Conservation (phyloP, 1,140 invertebrate species). For the Caerostris extrusa region DNA sequence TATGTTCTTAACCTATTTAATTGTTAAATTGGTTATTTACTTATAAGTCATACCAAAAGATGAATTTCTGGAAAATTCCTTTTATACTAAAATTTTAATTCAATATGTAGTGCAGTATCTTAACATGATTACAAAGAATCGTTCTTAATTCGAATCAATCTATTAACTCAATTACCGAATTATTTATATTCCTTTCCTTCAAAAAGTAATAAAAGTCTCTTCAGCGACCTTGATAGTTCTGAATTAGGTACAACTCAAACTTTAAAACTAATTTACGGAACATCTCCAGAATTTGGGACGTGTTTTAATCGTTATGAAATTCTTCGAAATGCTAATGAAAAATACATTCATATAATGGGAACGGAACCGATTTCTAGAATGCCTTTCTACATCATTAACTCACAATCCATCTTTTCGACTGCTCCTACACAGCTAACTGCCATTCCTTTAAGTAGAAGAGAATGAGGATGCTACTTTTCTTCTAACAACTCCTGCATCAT, state of each 20-base stretch:
- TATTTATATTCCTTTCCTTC: neutral
- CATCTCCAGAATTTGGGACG: neutral
- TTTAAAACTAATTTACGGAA: conserved; percentile 20
- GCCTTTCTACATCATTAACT: neutral
- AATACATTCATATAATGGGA: neutral
- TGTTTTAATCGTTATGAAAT: neutral
- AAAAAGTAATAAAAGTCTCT: neutral
- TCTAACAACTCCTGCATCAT: neutral
- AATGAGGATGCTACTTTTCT: neutral
- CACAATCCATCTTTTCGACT: neutral
- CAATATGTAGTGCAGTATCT: too few relatives aligned
- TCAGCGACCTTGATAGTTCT: neutral
- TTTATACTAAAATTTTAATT: too few relatives aligned
- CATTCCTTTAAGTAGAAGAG: neutral
- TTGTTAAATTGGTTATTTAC: too few relatives aligned
- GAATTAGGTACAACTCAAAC: neutral
- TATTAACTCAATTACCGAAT: neutral
- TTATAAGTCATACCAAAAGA: too few relatives aligned
- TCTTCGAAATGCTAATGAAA: neutral
- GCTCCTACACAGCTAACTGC: neutral
- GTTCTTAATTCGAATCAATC: neutral
- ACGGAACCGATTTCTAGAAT: neutral
- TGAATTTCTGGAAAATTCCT: too few relatives aligned
- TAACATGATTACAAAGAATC: too few relatives aligned
- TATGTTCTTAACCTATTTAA: too few relatives aligned